These are phyloP conservation scores for Muscicapa comitata DNA, from an alignment of 2,797 vertebrate genomes.

Conservation along the genomic window DNA sequence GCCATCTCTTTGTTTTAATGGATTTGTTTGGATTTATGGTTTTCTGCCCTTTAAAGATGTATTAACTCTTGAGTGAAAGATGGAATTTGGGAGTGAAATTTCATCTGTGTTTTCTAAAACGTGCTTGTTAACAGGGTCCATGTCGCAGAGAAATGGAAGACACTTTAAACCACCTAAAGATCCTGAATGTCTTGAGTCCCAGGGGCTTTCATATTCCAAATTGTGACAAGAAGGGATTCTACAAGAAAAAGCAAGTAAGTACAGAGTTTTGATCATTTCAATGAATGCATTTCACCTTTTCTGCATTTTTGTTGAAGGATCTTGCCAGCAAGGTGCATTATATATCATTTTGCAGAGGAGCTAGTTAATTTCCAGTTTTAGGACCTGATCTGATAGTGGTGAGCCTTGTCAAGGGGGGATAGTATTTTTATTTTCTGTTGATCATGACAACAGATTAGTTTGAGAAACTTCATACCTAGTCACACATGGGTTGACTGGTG, in stretches of 20 bases:
- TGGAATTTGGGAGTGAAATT: background rate
- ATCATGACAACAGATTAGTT: conserved; percentile 43
- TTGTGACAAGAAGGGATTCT: conserved; percentile 96
- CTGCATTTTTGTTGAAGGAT: background rate
- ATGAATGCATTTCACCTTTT: background rate
- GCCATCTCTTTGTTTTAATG: background rate
- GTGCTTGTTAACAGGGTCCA: conserved; percentile 80
- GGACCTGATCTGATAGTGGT: background rate
- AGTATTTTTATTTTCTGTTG: conserved; percentile 54
- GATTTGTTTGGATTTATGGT: background rate
- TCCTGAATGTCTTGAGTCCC: conserved; percentile 86
- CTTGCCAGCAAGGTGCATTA: background rate
- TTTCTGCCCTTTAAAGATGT: background rate
- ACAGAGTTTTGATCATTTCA: background rate
- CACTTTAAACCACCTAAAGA: conserved; percentile 88
- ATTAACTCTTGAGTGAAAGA: background rate
- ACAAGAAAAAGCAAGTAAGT: conserved; percentile 96
- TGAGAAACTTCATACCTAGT: conserved; percentile 41
- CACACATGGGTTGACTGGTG: conserved; percentile 3
- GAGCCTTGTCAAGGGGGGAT: background rate
- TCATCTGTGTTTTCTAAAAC: conserved; percentile 4
- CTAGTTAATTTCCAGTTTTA: background rate
- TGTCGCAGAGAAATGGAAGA: conserved; percentile 93
- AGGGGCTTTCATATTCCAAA: conserved; percentile 91
- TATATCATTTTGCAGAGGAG: background rate